A percentile compares a stretch with the other conserved stretches of the same genome.
phyloP scores from a whole-genome alignment of 2,888 invertebrate genomes.

The Ctena decussata region DNA sequence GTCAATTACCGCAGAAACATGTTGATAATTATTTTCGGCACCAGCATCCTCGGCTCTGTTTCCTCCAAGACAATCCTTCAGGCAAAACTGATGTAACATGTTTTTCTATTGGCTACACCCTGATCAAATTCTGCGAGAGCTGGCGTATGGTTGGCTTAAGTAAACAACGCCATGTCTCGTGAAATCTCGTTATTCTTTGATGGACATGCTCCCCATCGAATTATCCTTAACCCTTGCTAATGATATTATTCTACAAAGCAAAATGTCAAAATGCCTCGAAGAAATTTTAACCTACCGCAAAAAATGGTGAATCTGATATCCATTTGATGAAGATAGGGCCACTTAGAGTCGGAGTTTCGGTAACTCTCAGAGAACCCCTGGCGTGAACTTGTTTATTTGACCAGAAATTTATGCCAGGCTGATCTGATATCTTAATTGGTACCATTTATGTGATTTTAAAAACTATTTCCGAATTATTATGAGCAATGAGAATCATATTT shows the following conservation, averaged over 20 bases:
- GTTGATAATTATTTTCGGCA: constrained; percentile 2
- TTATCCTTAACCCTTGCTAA: constrained; percentile 4
- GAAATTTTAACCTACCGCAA: constrained; percentile 16
- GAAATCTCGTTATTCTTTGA: neutral
- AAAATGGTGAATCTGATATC: neutral
- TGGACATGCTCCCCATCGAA: constrained; percentile 11
- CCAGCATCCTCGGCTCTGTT: neutral
- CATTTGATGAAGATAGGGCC: constrained; percentile 2
- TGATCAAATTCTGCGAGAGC: neutral
- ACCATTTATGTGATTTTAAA: constrained; percentile 59
- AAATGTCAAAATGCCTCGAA: constrained; percentile 15
- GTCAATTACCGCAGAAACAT: constrained; percentile 1
- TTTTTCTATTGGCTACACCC: constrained; percentile 27
- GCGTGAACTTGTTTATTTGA: constrained; percentile 49
- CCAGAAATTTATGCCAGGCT: constrained; percentile 32
- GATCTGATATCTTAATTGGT: constrained; percentile 44
- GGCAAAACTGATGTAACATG: constrained; percentile 21
- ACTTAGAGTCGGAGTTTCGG: constrained; percentile 8
- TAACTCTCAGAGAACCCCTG: constrained; percentile 27
- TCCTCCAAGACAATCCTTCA: constrained; percentile 30
- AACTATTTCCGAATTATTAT: constrained; percentile 16
- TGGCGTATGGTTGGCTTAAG: constrained; percentile 1
- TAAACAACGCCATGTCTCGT: constrained; percentile 7
- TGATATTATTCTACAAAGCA: constrained; percentile 10
- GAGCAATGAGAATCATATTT: neutral